Evolutionary conservation across 2,888 invertebrate genomes (phyloP), one percentile per base, ranked within the genome.

Genomic region (Trimorus sp.): DNA sequence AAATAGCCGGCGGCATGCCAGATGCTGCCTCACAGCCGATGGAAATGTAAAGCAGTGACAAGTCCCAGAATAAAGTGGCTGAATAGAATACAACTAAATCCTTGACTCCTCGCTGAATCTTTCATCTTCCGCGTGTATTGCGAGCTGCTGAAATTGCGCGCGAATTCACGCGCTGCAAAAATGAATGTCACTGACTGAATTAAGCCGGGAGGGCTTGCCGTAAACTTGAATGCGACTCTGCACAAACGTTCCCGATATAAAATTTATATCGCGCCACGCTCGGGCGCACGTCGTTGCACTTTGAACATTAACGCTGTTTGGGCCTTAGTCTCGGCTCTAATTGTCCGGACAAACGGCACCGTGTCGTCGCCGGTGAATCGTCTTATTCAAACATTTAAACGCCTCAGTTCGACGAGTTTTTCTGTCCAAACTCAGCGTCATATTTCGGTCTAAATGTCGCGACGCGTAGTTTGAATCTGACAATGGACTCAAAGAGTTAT

Each of bases 41-140:
- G 89, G 88, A 89, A 88, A 89, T 89, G 88, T 90, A 90, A 90
- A 89, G 88, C 88, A 89, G 89, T 88, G 89, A 90, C 89, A 90
- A 90, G 90, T 89, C 89, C 88, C 82, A 87, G 90, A 90, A 90
- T 90, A 89, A 90, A 90, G 90, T 89, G 87, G 89, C 89, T 90
- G 90, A 89, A 90, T 90, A 89, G 89, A 90, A 90, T 90, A 90
- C 90, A 90, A 90, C 87, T 89, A 89, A 90, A 90, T 90, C 90
- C 89, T 85, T 71, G 83, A 79, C 77, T 79, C 79, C 71, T 82
- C 63, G 76, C 60, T 82, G 79, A 79, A 82, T 79, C 79, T 79
- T 82, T 79, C 82, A 82, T 79, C 79, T 79, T 71, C 16, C 54
- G 69, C 70, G 75, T 82, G 84, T 80, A 83, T 82, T 79, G 79